phyloP scores from a whole-genome alignment of 2,888 invertebrate species.

The Heteropelma amictum region DNA sequence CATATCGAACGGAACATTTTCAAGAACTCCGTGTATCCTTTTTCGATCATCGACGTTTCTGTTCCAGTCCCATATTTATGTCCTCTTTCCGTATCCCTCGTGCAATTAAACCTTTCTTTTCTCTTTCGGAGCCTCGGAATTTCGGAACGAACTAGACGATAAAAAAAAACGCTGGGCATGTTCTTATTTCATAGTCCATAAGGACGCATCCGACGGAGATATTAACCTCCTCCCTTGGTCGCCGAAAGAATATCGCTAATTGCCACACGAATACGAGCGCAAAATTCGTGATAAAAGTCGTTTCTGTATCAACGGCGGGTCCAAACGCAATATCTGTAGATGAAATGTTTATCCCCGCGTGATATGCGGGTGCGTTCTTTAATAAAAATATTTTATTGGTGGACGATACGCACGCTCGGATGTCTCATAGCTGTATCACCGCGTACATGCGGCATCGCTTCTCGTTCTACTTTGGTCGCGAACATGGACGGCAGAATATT shows the following conservation, averaged over 20 bases:
- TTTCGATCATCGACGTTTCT: no score
- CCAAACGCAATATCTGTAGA: neutral
- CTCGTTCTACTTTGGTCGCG: conserved; percentile 4
- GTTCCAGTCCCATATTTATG: no score
- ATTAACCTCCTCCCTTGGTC: conserved; percentile 63
- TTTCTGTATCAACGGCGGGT: neutral
- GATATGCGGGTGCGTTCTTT: conserved; percentile 50
- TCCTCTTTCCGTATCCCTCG: no score
- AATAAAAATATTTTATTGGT: conserved; percentile 72
- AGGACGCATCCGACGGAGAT: conserved; percentile 66
- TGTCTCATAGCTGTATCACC: conserved; percentile 28
- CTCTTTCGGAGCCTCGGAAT: neutral
- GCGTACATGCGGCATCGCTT: neutral
- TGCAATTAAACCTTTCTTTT: neutral
- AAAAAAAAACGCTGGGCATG: conserved; percentile 60
- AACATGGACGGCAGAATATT: conserved; percentile 33
- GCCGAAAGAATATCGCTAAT: conserved; percentile 72
- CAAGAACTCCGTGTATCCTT: conserved; percentile 28
- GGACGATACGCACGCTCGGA: conserved; percentile 46
- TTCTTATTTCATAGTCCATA: conserved; percentile 22
- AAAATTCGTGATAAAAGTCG: neutral
- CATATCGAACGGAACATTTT: neutral
- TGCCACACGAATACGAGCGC: conserved; percentile 57
- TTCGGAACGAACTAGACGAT: conserved; percentile 49
- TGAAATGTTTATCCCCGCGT: conserved; percentile 22